Evolutionary conservation across 2,888 invertebrate genomes (phyloP).

Genomic region (Melangyna quadrimaculata): DNA sequence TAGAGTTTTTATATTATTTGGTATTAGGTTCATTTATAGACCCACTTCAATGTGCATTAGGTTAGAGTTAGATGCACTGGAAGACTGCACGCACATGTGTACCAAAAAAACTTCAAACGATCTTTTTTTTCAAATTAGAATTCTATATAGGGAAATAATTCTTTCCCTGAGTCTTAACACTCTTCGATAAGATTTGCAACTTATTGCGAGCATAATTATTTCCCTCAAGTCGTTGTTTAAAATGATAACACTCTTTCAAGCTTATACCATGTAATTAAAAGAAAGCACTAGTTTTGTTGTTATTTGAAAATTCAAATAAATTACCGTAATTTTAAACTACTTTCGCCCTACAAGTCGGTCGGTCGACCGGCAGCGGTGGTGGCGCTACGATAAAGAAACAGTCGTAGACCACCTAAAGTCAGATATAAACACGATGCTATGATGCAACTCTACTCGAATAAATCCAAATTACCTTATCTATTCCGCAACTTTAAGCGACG

Average conservation of each 20-base stretch:
- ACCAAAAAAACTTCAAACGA: constrained; percentile 17
- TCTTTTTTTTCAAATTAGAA: neutral
- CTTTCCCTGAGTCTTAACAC: neutral
- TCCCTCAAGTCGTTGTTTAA: neutral
- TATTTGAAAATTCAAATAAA: constrained; percentile 22
- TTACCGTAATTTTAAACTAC: constrained; percentile 7
- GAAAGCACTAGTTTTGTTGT: neutral
- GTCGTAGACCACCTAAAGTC: constrained; percentile 45
- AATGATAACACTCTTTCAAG: neutral
- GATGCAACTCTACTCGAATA: constrained; percentile 51
- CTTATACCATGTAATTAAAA: constrained; percentile 5
- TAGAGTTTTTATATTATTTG: constrained; percentile 5
- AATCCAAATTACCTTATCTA: constrained; percentile 68
- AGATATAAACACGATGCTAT: neutral
- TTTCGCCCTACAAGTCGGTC: constrained; percentile 33
- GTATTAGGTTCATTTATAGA: constrained; percentile 35
- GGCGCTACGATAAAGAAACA: neutral
- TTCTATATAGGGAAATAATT: neutral
- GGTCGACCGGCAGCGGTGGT: constrained; percentile 7
- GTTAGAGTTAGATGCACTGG: constrained; percentile 13
- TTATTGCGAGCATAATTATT: constrained; percentile 42
- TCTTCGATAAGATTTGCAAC: constrained; percentile 26
- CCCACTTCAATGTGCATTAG: constrained; percentile 68
- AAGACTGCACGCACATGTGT: neutral
- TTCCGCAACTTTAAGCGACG: constrained; percentile 21